Conservation (phyloP, 2,797 vertebrate genomes). For the Scleropages formosus region DNA sequence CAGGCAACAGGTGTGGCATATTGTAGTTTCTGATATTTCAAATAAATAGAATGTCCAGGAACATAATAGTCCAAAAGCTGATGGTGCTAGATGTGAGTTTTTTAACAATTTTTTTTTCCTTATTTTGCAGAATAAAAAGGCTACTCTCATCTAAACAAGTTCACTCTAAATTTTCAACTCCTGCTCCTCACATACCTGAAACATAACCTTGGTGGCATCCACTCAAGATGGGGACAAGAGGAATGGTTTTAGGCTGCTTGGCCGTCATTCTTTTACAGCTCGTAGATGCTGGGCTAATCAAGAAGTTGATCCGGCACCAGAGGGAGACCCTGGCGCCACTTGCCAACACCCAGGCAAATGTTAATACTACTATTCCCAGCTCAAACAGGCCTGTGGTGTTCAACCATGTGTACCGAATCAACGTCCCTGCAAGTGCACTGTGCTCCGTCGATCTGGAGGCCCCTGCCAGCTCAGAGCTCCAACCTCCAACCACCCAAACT, state of each 20-base stretch:
- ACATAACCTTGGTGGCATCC: constrained; percentile 13
- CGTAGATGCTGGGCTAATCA: constrained; percentile 74
- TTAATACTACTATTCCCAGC: constrained; percentile 73
- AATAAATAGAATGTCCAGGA: background rate
- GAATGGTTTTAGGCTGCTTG: constrained; percentile 60
- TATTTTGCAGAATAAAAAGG: constrained; percentile 43
- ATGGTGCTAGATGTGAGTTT: background rate
- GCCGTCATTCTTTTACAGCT: constrained; percentile 63
- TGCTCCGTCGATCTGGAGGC: constrained; percentile 84
- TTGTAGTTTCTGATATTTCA: background rate
- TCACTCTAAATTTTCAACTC: constrained; percentile 20
- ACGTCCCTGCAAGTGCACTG: constrained; percentile 77
- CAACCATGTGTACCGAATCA: constrained; percentile 94
- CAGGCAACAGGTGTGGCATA: too few species aligned
- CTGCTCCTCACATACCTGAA: constrained; percentile 22
- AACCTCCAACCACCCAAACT: constrained; percentile 55
- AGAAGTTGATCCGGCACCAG: constrained; percentile 78
- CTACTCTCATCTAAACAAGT: constrained; percentile 3
- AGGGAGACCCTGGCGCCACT: constrained; percentile 51
- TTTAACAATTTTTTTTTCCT: constrained; percentile 16
- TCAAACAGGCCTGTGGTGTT: constrained; percentile 81
- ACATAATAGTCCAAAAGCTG: background rate
- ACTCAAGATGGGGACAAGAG: constrained; percentile 69
- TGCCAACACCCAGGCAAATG: constrained; percentile 42
- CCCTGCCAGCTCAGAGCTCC: constrained; percentile 34